These are phyloP conservation scores for Agriopis aurantiaria DNA, from an alignment of 2,888 invertebrate species.

Conservation along the genomic window DNA sequence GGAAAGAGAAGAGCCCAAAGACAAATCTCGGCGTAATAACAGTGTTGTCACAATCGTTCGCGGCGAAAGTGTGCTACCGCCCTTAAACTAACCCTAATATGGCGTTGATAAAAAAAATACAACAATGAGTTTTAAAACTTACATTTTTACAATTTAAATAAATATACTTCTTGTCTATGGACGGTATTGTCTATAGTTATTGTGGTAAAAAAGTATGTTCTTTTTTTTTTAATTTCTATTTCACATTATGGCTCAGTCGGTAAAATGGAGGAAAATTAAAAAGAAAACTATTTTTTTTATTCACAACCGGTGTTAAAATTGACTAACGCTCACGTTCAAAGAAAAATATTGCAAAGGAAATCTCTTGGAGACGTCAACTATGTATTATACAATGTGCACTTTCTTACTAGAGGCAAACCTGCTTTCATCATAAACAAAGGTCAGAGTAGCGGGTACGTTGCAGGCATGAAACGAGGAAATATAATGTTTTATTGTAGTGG, in stretches of 20 bases:
- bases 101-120: conserved; percentile 68
- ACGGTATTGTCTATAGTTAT: conserved; percentile 75
- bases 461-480: no score
- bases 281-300: conserved; percentile 26
- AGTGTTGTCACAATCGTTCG: neutral
- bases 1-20: no score
- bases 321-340: conserved; percentile 50
- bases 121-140: conserved; percentile 67
- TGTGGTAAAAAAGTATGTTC: conserved; percentile 75
- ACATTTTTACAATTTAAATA: conserved; percentile 68
- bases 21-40: no score
- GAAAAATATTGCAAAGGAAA: conserved; percentile 38
- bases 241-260: conserved; percentile 58
- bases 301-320: conserved; percentile 65
- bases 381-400: conserved; percentile 20
- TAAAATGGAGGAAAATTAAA: conserved; percentile 42
- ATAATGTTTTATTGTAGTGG: no score
- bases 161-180: conserved; percentile 79
- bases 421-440: neutral
- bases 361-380: conserved; percentile 51
- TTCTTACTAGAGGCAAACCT: conserved; percentile 35
- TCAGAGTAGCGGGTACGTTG: no score
- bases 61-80: neutral
- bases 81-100: conserved; percentile 73
- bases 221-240: conserved; percentile 72